Conservation (phyloP, 2,113 vertebrate species). For the Ellobius talpinus region DNA sequence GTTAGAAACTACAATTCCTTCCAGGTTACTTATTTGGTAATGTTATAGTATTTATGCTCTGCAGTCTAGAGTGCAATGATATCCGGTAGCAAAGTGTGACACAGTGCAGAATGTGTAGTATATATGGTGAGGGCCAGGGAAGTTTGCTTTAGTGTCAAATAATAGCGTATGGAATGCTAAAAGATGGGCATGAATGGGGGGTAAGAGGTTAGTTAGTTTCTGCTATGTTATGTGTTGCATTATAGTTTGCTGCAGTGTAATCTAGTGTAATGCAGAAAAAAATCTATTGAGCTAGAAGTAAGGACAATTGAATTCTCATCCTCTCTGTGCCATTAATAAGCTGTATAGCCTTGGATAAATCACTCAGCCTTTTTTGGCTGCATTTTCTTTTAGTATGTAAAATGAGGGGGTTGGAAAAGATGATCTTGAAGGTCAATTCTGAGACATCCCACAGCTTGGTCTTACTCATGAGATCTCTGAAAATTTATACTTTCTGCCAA, state of each 20-base stretch:
- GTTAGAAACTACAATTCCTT: neutral
- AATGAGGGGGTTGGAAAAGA: constrained; percentile 69
- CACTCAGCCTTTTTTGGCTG: constrained; percentile 49
- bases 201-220: neutral
- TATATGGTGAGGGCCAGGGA: neutral
- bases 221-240: neutral
- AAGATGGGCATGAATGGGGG: neutral
- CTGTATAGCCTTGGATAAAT: constrained; percentile 41
- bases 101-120: neutral
- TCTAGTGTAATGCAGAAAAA: neutral
- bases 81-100: neutral
- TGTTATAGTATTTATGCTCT: neutral
- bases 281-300: neutral
- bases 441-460: constrained; percentile 75
- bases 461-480: constrained; percentile 75
- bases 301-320: constrained; percentile 41
- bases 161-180: too few relatives aligned
- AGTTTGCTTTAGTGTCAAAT: too few relatives aligned
- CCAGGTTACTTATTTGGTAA: neutral
- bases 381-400: constrained; percentile 52
- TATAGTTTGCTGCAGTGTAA: neutral
- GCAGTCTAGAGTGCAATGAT: neutral
- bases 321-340: constrained; percentile 43
- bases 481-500: constrained; percentile 73
- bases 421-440: constrained; percentile 72